Conservation (phyloP, 2,113 vertebrate genomes). For the Glaucidium brasilianum region DNA sequence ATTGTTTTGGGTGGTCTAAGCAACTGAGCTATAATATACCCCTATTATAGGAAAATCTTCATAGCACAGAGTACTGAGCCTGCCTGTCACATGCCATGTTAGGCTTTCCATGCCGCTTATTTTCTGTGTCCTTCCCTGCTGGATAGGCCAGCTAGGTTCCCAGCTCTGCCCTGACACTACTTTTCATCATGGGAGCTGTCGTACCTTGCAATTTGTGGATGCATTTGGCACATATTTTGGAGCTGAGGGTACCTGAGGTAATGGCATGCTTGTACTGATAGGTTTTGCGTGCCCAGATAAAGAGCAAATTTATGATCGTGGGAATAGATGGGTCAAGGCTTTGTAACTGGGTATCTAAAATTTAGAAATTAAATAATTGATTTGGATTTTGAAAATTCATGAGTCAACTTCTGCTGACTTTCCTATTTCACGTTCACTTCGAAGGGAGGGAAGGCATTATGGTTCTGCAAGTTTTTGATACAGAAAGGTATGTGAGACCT, state of each 20-base stretch:
- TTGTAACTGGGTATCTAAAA: background rate
- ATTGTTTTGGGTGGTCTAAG: background rate
- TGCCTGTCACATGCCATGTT: background rate
- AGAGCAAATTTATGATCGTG: background rate
- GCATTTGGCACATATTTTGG: background rate
- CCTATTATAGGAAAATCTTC: background rate
- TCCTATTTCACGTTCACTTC: background rate
- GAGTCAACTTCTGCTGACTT: background rate
- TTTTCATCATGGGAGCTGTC: background rate
- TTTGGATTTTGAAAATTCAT: background rate
- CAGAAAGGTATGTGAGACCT: background rate
- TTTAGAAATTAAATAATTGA: background rate
- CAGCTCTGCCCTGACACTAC: background rate
- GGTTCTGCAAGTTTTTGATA: background rate
- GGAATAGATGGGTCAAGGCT: background rate
- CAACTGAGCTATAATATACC: background rate
- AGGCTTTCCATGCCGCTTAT: background rate
- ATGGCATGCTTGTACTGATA: background rate
- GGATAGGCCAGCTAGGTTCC: background rate
- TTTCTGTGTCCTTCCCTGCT: background rate
- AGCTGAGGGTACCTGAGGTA: background rate
- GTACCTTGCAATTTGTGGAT: background rate
- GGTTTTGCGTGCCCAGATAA: background rate
- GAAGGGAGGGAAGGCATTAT: rapidly evolving
- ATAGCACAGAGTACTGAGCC: background rate